Base-by-base conservation (phyloP, 2,113 vertebrate species). In the Siniperca chuatsi region DNA sequence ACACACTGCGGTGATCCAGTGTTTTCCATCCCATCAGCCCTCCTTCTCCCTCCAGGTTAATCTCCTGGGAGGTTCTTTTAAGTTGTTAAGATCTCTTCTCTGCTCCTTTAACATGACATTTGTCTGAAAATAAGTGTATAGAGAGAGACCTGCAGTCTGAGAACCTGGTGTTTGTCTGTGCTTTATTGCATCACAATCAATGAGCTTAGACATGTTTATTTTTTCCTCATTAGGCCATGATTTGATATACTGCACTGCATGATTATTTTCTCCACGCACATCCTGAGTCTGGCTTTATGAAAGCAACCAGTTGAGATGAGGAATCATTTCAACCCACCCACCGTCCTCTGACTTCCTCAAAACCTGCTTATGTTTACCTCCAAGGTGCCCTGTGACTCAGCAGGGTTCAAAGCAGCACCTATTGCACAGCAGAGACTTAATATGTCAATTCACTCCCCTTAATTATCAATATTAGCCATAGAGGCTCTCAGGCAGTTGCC, bases 381-480 rank as follows among this genome's bases (percentile, higher is more conserved):
- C 65, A 54, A 89, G 74, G 76, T 83, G 70, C 40, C 54, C 75
- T 42, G 72, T 33, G 40, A 77, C 74, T 74, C 77, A 48, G 65
- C 44, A 44, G 71, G 82, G 71, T 37, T 75, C 29, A 87, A 57
- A 74, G 70, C 50, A 68, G 66, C 74, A n/a, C n/a, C 78, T 65
- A 35, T 16, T 20, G 29, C 84, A 83, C 65, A 58, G 70, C 65
- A 67, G 73, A 76, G 48, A 69, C 85, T 79, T 84, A 81, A 89
- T 84, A 76, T 79, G 72, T 81, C 73, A 68, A 84, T 86, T 86
- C 64, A 79, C 50, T 89, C 54, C 75, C 82, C 62, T 78, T 92
- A 93, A 94, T 94, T 81, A 88, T 87, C 77, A 42, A 69, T 86
- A 92, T 89, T 90, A 90, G 25, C 61, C 66, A 84, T 9, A 68